phyloP scores from a whole-genome alignment of 2,113 vertebrate genomes.

The Ptychochromis oligacanthus region DNA sequence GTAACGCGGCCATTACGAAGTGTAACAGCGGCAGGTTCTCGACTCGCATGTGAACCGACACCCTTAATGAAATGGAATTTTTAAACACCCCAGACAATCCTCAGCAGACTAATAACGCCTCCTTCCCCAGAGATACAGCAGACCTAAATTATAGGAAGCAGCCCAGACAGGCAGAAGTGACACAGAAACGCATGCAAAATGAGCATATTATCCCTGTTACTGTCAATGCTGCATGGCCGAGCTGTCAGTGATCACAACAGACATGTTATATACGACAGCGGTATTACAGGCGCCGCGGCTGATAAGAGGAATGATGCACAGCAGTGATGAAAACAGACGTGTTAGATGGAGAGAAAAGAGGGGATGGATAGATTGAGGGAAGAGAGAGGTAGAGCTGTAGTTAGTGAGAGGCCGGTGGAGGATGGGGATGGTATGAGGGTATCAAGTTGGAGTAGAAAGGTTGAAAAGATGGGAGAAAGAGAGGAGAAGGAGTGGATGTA shows the following conservation, averaged over 20 bases:
- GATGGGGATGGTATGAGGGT: slow-evolving; percentile 15
- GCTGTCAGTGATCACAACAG: slow-evolving; percentile 73
- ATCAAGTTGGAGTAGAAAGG: neutral
- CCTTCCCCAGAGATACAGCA: slow-evolving; percentile 53
- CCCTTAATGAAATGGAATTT: slow-evolving; percentile 67
- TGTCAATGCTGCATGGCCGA: slow-evolving; percentile 54
- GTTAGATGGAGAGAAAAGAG: slow-evolving; percentile 48
- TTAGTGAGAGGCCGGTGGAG: neutral
- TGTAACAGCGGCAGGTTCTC: slow-evolving; percentile 31
- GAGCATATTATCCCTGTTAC: slow-evolving; percentile 72
- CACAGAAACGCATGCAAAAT: slow-evolving; percentile 57
- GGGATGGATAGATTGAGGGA: neutral
- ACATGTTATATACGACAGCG: slow-evolving; percentile 59
- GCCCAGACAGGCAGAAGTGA: slow-evolving; percentile 59
- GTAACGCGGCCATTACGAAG: slow-evolving; percentile 54
- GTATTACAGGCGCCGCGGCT: slow-evolving; percentile 36
- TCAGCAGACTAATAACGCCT: slow-evolving; percentile 59
- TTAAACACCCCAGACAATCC: slow-evolving; percentile 68
- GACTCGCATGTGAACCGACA: slow-evolving; percentile 40
- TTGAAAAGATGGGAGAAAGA: slow-evolving; percentile 23
- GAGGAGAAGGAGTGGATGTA: neutral
- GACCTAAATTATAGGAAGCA: slow-evolving; percentile 71
- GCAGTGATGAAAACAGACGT: slow-evolving; percentile 65
- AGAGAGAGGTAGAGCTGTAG: neutral
- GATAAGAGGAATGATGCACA: slow-evolving; percentile 61